Evolutionary conservation across 2,888 invertebrate species (phyloP).

Genomic region (Drosophila suboccidentalis): DNA sequence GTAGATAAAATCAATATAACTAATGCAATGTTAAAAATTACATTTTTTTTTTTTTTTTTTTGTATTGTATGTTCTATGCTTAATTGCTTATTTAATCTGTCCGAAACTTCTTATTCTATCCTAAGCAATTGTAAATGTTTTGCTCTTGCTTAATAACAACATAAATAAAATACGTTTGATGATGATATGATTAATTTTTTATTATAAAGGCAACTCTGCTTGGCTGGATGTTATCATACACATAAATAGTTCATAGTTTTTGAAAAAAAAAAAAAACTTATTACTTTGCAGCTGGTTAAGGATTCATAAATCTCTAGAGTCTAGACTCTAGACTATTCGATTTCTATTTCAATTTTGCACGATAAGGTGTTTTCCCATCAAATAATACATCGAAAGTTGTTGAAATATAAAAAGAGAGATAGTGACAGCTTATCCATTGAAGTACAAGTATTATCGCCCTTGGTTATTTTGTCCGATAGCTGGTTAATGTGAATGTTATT

Average conservation of each 20-base stretch:
- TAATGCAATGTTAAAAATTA: too few species aligned
- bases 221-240: background rate
- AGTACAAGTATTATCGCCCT: slow-evolving; percentile 39
- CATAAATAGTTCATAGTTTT: slow-evolving; percentile 2
- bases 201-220: background rate
- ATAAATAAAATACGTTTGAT: background rate
- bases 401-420: slow-evolving; percentile 18
- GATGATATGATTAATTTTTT: background rate
- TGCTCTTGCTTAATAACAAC: background rate
- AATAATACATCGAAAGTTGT: slow-evolving; percentile 3
- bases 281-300: slow-evolving; percentile 8
- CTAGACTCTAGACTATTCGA: slow-evolving; percentile 7
- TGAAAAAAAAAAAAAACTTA: background rate
- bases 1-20: background rate
- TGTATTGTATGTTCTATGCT: too few species aligned
- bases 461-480: slow-evolving; percentile 32
- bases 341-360: slow-evolving; percentile 8
- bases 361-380: background rate
- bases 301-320: slow-evolving; percentile 8
- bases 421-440: slow-evolving; percentile 47
- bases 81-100: too few species aligned
- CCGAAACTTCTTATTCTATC: too few species aligned
- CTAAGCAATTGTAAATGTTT: background rate
- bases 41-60: too few species aligned
- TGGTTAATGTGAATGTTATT: slow-evolving; percentile 41